A percentile compares a stretch with the other conserved stretches of the same genome.
These are phyloP conservation scores for Andricus curvator DNA, from an alignment of 2,888 invertebrate species.

Conservation along the genomic window DNA sequence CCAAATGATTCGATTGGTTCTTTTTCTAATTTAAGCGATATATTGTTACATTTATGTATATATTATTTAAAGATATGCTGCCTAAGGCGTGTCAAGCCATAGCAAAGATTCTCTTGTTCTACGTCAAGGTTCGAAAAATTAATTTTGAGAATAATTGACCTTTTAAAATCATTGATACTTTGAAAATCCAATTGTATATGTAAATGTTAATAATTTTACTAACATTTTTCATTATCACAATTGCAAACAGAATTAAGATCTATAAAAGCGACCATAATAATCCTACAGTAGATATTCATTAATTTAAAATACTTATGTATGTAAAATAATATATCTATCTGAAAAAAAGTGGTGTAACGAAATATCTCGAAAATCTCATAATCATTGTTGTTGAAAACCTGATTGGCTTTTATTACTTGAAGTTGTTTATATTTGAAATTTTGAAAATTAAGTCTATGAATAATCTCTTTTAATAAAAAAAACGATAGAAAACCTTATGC, in stretches of 20 bases:
- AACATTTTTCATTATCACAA: not conserved
- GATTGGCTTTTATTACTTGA: no score
- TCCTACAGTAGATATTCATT: no score
- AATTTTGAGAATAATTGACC: not conserved
- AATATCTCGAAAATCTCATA: no score
- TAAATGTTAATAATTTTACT: not conserved
- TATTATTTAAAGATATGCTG: conserved; percentile 53
- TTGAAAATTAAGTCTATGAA: no score
- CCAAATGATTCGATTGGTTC: not conserved
- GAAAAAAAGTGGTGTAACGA: no score
- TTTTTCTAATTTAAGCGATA: not conserved
- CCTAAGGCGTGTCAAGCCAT: conserved; percentile 54
- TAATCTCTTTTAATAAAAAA: no score
- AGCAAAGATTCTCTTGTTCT: conserved; percentile 40
- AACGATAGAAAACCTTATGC: no score
- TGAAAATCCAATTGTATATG: not conserved
- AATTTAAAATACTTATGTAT: no score
- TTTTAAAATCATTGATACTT: not conserved
- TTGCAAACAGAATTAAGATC: not conserved
- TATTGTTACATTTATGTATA: conserved; percentile 34
- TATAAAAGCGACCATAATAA: not conserved
- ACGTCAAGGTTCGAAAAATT: conserved; percentile 1
- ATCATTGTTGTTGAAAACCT: no score
- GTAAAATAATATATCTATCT: no score
- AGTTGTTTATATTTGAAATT: no score